phyloP scores from a whole-genome alignment of 2,113 vertebrate species.

The Catharus fuscescens region DNA sequence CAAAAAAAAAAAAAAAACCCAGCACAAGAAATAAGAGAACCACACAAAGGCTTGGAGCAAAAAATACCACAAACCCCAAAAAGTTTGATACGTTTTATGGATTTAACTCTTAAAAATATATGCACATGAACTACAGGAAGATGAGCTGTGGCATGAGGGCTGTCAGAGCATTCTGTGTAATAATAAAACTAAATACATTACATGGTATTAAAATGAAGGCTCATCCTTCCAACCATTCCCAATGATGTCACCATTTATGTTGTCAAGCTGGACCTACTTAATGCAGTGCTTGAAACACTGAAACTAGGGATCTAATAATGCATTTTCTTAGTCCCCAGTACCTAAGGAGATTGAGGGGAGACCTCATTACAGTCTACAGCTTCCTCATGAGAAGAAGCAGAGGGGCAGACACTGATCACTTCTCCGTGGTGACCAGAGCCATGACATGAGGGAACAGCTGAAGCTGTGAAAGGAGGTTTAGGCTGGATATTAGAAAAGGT shows the following conservation, averaged over 20 bases:
- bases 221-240: not conserved
- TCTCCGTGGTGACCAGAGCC: not conserved
- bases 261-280: not conserved
- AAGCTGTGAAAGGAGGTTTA: not conserved
- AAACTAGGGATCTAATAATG: not conserved
- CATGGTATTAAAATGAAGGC: not conserved
- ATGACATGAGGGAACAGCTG: not conserved
- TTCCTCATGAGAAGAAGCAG: not conserved
- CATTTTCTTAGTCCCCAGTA: not conserved
- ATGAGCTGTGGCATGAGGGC: not conserved
- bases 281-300: not conserved
- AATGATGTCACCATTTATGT: not conserved
- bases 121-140: not conserved
- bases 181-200: not conserved
- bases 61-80: not conserved
- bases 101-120: not conserved
- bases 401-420: not conserved
- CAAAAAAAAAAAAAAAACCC: not conserved
- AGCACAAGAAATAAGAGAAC: not conserved
- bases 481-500: rapidly evolving
- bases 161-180: not conserved
- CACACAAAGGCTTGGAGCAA: not conserved
- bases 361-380: not conserved
- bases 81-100: not conserved
- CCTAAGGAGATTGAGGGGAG: not conserved